Evolutionary conservation across 2,113 vertebrate genomes (phyloP).

Genomic region (Galbula dea): DNA sequence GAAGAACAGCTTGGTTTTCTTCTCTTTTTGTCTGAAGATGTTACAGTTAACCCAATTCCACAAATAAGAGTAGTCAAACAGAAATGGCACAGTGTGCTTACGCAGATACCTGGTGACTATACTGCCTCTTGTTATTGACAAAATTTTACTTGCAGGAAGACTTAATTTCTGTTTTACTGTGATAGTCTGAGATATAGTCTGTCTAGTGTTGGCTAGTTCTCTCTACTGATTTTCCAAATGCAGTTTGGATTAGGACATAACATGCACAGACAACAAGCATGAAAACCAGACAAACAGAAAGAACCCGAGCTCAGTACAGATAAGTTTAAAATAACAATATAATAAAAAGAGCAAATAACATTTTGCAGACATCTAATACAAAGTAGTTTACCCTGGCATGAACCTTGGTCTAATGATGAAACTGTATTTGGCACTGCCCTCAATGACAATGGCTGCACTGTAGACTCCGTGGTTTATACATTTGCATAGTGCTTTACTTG

Average conservation of each 20-base stretch:
- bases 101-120: slow-evolving; percentile 51
- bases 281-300: not conserved
- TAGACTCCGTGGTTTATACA: slow-evolving; percentile 25
- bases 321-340: slow-evolving; percentile 61
- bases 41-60: slow-evolving; percentile 55
- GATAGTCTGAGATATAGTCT: not conserved
- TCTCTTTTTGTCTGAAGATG: not conserved
- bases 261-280: not conserved
- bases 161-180: not conserved
- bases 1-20: not conserved
- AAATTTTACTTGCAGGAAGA: slow-evolving; percentile 40
- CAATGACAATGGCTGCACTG: slow-evolving; percentile 9
- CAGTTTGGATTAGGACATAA: not conserved
- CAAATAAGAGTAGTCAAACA: slow-evolving; percentile 51
- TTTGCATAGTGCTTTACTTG: not conserved
- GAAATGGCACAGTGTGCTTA: slow-evolving; percentile 22
- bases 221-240: not conserved
- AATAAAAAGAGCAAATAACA: slow-evolving; percentile 32
- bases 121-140: not conserved
- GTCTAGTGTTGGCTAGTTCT: not conserved
- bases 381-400: slow-evolving; percentile 63
- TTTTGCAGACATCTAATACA: slow-evolving; percentile 57
- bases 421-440: slow-evolving; percentile 54
- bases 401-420: slow-evolving; percentile 61
- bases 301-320: not conserved